These are phyloP conservation scores for Melanostoma mellinum DNA, from an alignment of 2,888 invertebrate genomes.

Conservation along the genomic window DNA sequence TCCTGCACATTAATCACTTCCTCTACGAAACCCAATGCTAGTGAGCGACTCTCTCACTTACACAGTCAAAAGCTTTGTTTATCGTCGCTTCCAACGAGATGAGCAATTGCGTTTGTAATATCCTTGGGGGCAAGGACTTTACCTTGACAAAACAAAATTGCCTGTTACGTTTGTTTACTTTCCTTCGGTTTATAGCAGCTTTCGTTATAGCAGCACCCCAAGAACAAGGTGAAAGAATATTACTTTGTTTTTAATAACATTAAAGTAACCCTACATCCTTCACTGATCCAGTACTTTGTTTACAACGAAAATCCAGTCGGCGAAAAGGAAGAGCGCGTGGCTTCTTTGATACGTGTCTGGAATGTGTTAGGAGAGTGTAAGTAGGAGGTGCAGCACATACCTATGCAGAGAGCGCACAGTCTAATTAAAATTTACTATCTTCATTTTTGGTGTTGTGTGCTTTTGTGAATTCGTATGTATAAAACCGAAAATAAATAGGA, in stretches of 20 bases:
- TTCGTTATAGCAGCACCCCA: constrained; percentile 28
- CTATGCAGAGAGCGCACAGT: neutral
- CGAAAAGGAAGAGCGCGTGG: neutral
- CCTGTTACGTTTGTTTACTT: constrained; percentile 63
- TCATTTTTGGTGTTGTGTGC: constrained; percentile 5
- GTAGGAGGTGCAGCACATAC: neutral
- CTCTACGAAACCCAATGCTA: neutral
- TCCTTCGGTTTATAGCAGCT: constrained; percentile 56
- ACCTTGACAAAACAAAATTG: constrained; percentile 36
- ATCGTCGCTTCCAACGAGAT: neutral
- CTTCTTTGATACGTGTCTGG: constrained; percentile 32
- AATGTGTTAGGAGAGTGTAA: neutral
- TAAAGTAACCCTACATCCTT: constrained; percentile 2
- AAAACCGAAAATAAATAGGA: neutral
- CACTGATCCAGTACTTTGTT: neutral
- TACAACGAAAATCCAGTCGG: constrained; percentile 1
- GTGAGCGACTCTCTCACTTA: neutral
- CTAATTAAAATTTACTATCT: constrained; percentile 63
- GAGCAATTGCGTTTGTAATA: constrained; percentile 23
- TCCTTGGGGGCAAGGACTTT: constrained; percentile 45
- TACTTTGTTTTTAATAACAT: neutral
- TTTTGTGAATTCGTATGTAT: neutral
- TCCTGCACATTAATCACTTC: neutral
- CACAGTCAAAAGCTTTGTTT: neutral
- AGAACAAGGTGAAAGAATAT: neutral